These are phyloP conservation scores for Meganola albula DNA, from an alignment of 2,888 invertebrate species.

Conservation along the genomic window DNA sequence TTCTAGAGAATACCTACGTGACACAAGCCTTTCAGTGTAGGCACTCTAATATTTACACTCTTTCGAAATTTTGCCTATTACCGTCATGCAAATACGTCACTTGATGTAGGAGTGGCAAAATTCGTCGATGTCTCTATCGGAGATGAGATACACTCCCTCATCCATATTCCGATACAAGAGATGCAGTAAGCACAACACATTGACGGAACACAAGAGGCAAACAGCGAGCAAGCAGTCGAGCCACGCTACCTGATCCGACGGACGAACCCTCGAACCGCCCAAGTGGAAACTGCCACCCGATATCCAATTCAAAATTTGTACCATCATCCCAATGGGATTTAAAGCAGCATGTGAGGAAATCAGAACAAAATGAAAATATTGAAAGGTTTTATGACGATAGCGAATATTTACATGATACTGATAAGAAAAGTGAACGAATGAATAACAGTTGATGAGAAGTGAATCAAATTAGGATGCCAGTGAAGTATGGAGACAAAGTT, in stretches of 20 bases:
- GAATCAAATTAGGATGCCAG: conserved; percentile 55
- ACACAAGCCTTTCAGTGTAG: background rate
- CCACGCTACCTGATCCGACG: conserved; percentile 90
- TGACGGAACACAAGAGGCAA: conserved; percentile 81
- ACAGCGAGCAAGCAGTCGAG: conserved; percentile 83
- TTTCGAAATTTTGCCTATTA: conserved; percentile 22
- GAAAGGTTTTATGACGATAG: conserved; percentile 7
- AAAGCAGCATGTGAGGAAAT: conserved; percentile 75
- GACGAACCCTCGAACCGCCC: conserved; percentile 75
- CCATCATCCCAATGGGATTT: conserved; percentile 53
- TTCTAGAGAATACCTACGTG: background rate
- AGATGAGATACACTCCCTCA: conserved; percentile 39
- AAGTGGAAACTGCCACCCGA: conserved; percentile 72
- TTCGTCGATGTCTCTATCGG: conserved; percentile 56
- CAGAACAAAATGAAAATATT: conserved; percentile 55
- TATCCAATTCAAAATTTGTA: conserved; percentile 45
- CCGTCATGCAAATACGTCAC: conserved; percentile 38
- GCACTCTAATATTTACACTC: conserved; percentile 11
- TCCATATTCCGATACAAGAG: conserved; percentile 67
- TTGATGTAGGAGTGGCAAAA: conserved; percentile 54
- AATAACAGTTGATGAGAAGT: conserved; percentile 1
- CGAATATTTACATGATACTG: background rate
- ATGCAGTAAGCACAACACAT: conserved; percentile 81
- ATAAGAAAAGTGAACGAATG: conserved; percentile 5
- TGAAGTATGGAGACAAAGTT: conserved; percentile 61